Evolutionary conservation across 2,113 vertebrate genomes (phyloP), one percentile per base, ranked within the genome.

Genomic region (Pithys albifrons): DNA sequence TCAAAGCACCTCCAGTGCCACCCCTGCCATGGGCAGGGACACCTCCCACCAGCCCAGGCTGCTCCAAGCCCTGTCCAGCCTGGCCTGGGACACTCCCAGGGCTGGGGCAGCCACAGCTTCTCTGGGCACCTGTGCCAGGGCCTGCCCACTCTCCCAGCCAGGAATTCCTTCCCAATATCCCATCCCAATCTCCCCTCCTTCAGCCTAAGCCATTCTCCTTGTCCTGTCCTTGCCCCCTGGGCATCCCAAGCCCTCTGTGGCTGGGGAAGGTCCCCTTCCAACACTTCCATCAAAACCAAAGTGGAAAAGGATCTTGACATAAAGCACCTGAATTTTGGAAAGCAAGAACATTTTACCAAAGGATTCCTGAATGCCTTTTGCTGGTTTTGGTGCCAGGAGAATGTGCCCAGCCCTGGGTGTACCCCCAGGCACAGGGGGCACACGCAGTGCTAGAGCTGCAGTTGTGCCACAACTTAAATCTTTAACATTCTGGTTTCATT

Each of bases 331-430:
- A 2, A 3, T 6, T 22, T 10, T 14, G 73, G 23, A 29, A 7
- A 25, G n/a, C 15, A 23, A 27, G 6, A 23, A 5, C 0, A 0
- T 7, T 43, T 20, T 2, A 2, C 2, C 37, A 1, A 1, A 5
- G 11, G 37, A 1, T 33, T 28, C 19, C 27, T 8, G 43, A 19
- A 29, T 3, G n/a, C 2, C 11, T 8, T 39, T 6, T 8, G 46
- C 9, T 18, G 16, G 19, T 7, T 12, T 2, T 9, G 65, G 80
- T 80, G 29, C 37, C 28, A 25, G 29, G 61, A 70, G 78, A 33
- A 27, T 48, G 0, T 41, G 41, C 24, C 75, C 51, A 9, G 2
- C 33, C 59, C 0, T 0, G 0, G 52, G 14, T 7, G 61, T 64
- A 19, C 7, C 31, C 65, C 9, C 22, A 28, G 39, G 4, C 29